Base-by-base conservation (phyloP, 2,797 vertebrate genomes). In the Erpetoichthys calabaricus region DNA sequence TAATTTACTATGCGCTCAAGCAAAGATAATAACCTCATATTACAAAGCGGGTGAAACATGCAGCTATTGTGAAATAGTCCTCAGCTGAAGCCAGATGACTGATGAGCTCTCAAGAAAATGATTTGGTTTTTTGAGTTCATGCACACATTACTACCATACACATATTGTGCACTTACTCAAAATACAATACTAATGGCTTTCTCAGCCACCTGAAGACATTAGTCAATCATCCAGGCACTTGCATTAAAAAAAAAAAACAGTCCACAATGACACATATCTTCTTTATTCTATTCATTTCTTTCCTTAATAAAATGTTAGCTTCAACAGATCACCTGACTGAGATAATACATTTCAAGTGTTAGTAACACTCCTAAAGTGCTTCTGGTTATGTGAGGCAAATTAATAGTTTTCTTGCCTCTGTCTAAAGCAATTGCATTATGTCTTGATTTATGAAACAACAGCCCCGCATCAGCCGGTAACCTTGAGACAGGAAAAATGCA, bases 391-490 rank as follows among this genome's bases (percentile, higher is more conserved):
- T 64, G 45, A 56, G 57, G 64, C 54, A 59, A 78, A 84, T 80
- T 70, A 81, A 84, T 78, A 67, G 65, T 70, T 72, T 75, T 68
- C 64, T 67, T 70, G 70, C 72, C 74, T 78, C 65, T 47, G 80
- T 78, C 73, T 72, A 64, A 65, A 66, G 75, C 80, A 78, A 78
- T 77, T 75, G 75, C 77, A 79, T 81, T 79, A 80, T 64, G 67
- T 54, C 57, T 60, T 77, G 80, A 82, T 82, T 81, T 80, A 84
- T 82, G 73, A 72, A 79, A 73, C 72, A 74, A 74, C 69, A 72
- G 64, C 47, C 65, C 56, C 55, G 63, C 65, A 68, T 69, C 62
- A 66, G 65, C 67, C 49, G 43, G 45, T 66, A 71, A 79, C 76
- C 75, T 79, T 77, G 69, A 80, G 71, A 60, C 59, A 59, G 9